phyloP scores from a whole-genome alignment of 2,797 vertebrate species.

The Propithecus deckenii region DNA sequence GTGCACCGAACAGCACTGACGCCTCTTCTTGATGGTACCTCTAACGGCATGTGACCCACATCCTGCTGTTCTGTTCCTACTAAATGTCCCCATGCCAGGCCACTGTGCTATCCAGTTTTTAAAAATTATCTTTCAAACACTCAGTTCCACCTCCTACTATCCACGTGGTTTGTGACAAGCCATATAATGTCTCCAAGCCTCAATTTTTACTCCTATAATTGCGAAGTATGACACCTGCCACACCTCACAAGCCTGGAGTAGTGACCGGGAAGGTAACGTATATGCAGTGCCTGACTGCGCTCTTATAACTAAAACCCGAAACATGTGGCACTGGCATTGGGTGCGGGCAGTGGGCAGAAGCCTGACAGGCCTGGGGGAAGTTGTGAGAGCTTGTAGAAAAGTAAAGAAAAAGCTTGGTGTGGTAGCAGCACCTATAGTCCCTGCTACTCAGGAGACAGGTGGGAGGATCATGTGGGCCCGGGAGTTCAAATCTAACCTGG shows the following conservation, averaged over 20 bases:
- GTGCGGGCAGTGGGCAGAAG: background rate
- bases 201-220: background rate
- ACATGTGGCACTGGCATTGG: too few relatives aligned
- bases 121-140: background rate
- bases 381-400: background rate
- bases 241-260: too few relatives aligned
- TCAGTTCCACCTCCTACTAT: background rate
- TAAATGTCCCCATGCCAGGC: background rate
- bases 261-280: background rate
- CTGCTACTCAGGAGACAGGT: background rate
- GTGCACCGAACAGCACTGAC: too few relatives aligned
- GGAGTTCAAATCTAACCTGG: background rate
- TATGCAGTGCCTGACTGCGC: background rate
- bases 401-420: background rate
- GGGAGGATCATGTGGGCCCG: background rate
- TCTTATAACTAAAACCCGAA: background rate
- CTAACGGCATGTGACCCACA: rapidly evolving
- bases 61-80: rapidly evolving
- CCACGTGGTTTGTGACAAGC: background rate
- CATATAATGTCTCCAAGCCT: background rate
- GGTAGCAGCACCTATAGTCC: background rate
- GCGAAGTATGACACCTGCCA: rapidly evolving
- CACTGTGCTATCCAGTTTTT: background rate
- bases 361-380: background rate
- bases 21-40: background rate